Conservation (phyloP, 2,797 vertebrate genomes). For the Anabacerthia variegaticeps region DNA sequence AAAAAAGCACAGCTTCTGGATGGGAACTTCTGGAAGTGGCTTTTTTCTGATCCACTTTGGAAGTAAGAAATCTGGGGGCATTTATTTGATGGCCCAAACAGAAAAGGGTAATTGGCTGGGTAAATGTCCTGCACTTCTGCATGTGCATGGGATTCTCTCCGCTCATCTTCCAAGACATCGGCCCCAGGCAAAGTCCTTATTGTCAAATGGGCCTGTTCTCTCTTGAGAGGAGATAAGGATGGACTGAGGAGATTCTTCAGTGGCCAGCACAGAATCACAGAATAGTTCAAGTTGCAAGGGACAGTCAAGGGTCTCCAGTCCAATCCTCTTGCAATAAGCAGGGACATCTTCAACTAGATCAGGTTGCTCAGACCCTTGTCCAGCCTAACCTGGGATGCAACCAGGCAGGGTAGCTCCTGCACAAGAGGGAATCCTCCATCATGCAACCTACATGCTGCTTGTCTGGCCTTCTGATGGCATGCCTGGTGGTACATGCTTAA, state of each 20-base stretch:
- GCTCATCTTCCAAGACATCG: accelerated
- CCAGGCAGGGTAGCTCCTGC: not conserved
- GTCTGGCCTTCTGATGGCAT: not conserved
- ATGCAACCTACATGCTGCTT: not conserved
- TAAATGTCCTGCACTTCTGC: not conserved
- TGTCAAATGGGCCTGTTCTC: accelerated
- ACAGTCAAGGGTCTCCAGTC: not conserved
- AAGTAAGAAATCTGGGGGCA: not conserved
- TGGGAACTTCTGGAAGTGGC: not conserved
- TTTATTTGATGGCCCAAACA: not conserved
- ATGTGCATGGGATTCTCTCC: accelerated
- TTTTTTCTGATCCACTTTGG: not conserved
- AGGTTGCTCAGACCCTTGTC: not conserved
- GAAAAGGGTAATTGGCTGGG: not conserved
- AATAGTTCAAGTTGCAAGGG: not conserved
- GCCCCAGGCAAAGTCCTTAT: not conserved
- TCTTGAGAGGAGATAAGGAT: not conserved
- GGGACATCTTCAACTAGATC: not conserved
- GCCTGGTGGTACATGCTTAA: not conserved
- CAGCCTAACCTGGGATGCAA: not conserved
- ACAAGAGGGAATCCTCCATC: not conserved
- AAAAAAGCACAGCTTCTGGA: conserved; percentile 6
- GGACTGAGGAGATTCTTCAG: not conserved
- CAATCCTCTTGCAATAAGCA: not conserved
- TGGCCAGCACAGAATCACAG: not conserved